phyloP scores from a whole-genome alignment of 2,888 invertebrate genomes.

The Escarpia spicata region DNA sequence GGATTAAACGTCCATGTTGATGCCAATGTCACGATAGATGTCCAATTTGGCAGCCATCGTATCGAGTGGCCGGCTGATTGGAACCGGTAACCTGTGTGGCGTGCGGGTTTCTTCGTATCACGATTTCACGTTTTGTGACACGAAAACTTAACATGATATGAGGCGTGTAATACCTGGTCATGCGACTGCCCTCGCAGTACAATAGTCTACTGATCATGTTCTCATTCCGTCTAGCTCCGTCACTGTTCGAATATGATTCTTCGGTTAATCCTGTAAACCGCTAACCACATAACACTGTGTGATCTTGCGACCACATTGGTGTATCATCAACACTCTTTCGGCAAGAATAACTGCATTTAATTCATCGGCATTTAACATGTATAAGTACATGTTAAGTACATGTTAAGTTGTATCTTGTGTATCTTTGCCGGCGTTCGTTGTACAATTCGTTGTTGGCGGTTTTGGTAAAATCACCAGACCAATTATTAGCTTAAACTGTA shows the following conservation, averaged over 20 bases:
- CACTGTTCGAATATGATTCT: not conserved
- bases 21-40: not conserved
- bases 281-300: not conserved
- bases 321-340: not conserved
- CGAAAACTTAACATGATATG: too few relatives aligned
- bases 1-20: not conserved
- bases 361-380: not conserved
- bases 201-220: not conserved
- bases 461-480: too few relatives aligned
- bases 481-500: too few relatives aligned
- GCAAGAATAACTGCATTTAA: not conserved
- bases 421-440: not conserved
- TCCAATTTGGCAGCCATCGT: not conserved
- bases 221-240: not conserved
- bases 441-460: too few relatives aligned
- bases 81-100: not conserved
- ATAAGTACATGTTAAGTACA: too few relatives aligned
- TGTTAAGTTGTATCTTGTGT: too few relatives aligned
- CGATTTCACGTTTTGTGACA: not conserved
- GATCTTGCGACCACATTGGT: not conserved
- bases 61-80: not conserved
- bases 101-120: not conserved
- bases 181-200: not conserved
- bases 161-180: not conserved
- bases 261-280: not conserved